Conservation (phyloP, 2,797 vertebrate species). For the Myotis vivesi region DNA sequence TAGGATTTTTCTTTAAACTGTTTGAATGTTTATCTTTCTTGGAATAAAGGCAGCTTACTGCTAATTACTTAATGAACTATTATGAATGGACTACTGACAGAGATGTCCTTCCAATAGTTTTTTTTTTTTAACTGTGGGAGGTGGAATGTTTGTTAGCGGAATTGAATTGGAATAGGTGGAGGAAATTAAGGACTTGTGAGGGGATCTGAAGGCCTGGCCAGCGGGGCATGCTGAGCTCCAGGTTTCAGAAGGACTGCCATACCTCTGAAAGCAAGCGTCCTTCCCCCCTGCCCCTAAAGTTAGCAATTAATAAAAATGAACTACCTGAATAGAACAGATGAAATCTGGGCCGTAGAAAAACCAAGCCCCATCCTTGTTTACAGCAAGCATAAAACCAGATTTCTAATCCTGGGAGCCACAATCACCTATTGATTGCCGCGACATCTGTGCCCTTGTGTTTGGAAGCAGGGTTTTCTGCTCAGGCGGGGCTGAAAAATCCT, state of each 20-base stretch:
- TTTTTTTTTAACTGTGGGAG: conserved; percentile 22
- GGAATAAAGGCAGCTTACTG: neutral
- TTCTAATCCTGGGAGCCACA: conserved; percentile 60
- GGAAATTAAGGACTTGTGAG: neutral
- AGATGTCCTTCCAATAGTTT: neutral
- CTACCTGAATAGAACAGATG: conserved; percentile 32
- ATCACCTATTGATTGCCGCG: conserved; percentile 30
- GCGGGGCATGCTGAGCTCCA: neutral
- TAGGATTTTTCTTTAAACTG: conserved; percentile 36
- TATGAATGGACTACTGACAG: neutral
- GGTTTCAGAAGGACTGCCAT: neutral
- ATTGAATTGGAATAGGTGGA: conserved; percentile 21
- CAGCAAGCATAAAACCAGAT: conserved; percentile 61
- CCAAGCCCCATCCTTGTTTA: conserved; percentile 26
- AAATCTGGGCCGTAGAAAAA: neutral
- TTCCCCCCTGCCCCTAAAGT: neutral
- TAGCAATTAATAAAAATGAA: neutral
- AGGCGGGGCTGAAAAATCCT: conserved; percentile 30
- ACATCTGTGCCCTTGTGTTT: conserved; percentile 57
- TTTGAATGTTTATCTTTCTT: neutral
- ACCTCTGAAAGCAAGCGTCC: neutral
- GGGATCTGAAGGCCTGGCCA: neutral
- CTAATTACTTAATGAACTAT: neutral
- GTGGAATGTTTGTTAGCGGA: conserved; percentile 1
- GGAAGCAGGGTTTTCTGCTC: conserved; percentile 55